Evolutionary conservation across 1,140 invertebrate genomes (phyloP).

Genomic region (Neodiprion pinetum): DNA sequence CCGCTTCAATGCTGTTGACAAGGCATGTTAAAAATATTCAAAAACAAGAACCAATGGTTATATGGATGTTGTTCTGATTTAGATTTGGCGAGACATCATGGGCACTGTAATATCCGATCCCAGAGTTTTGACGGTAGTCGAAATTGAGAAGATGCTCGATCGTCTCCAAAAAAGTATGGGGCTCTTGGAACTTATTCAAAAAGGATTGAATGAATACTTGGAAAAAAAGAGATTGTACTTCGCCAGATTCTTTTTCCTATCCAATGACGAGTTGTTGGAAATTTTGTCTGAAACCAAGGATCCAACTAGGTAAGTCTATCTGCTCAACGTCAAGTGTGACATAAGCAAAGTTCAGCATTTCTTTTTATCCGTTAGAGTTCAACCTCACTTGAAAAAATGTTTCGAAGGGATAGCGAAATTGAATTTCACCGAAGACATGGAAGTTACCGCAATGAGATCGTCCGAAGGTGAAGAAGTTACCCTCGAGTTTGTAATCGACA

Average conservation of each 20-base stretch:
- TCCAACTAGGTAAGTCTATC: constrained; percentile 76
- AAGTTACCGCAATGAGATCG: constrained; percentile 90
- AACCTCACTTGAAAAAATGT: constrained; percentile 97
- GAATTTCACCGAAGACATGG: constrained; percentile 85
- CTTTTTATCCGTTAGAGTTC: constrained; percentile 70
- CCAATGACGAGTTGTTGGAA: constrained; percentile 95
- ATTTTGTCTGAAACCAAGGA: constrained; percentile 97
- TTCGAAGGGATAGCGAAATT: constrained; percentile 92
- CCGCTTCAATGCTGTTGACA: constrained; percentile 90
- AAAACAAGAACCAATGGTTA: background rate
- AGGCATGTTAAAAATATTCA: constrained; percentile 49
- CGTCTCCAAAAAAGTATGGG: constrained; percentile 88
- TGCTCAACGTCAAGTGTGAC: constrained; percentile 14
- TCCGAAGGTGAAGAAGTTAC: constrained; percentile 85
- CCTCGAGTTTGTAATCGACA: constrained; percentile 83
- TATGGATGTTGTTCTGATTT: constrained; percentile 13
- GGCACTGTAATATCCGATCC: constrained; percentile 80
- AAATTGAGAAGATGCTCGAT: constrained; percentile 94
- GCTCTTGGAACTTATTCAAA: constrained; percentile 87
- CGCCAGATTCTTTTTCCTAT: constrained; percentile 96
- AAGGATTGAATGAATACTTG: constrained; percentile 92
- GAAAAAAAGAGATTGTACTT: constrained; percentile 96
- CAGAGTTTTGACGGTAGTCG: constrained; percentile 83
- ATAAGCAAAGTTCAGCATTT: constrained; percentile 14
- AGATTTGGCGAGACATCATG: constrained; percentile 95